A percentile compares a stretch with the other conserved stretches of the same genome.
Conservation (phyloP, 2,113 vertebrate genomes). For the Passer montanus region DNA sequence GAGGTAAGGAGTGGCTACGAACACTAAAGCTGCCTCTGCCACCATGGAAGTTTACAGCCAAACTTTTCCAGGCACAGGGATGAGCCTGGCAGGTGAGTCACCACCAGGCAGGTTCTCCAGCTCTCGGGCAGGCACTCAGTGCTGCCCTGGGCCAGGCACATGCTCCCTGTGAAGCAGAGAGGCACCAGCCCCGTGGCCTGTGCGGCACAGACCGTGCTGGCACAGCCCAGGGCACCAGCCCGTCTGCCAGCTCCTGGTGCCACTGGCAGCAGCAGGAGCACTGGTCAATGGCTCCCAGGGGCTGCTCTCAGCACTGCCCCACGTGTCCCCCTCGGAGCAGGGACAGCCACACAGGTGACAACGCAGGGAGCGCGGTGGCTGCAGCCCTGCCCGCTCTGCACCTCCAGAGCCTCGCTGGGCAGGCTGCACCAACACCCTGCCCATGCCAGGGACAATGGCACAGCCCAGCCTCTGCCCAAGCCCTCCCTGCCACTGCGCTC, state of each 20-base stretch:
- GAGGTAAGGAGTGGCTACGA: not conserved
- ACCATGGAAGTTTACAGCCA: not conserved
- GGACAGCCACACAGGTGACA: not conserved
- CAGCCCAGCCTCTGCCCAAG: not conserved
- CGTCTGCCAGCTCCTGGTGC: rapidly evolving
- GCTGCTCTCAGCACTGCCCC: not conserved
- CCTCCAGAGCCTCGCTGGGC: not conserved
- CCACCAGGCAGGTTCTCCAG: not conserved
- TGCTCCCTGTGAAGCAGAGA: rapidly evolving
- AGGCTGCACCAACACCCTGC: rapidly evolving
- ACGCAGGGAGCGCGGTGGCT: not conserved
- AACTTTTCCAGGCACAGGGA: not conserved
- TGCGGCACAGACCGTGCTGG: rapidly evolving
- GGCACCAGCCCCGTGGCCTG: rapidly evolving
- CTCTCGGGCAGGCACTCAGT: not conserved
- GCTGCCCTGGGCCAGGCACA: not conserved
- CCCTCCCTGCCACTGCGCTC: not conserved
- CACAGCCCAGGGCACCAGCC: rapidly evolving
- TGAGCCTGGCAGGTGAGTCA: not conserved
- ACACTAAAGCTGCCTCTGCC: not conserved
- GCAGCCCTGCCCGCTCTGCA: not conserved
- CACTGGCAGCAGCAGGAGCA: rapidly evolving
- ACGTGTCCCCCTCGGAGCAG: rapidly evolving
- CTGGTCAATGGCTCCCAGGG: rapidly evolving
- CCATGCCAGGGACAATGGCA: rapidly evolving